Conservation (phyloP, 1,140 invertebrate species). For the Dermatophagoides farinae region DNA sequence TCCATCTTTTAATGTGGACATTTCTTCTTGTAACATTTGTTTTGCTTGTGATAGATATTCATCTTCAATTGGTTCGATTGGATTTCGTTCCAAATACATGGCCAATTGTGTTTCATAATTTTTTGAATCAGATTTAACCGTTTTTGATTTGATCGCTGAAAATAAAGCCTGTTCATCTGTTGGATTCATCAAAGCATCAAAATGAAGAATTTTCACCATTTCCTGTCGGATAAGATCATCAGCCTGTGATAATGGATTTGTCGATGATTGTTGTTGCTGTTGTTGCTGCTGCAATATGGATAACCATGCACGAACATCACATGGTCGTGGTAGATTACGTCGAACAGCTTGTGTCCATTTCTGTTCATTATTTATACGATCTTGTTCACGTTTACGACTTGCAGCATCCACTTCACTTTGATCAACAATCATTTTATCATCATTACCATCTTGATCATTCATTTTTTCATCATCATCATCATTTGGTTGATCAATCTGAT, state of each 20-base stretch:
- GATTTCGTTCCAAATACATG: constrained; percentile 56
- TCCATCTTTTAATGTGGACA: constrained; percentile 71
- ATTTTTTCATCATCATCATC: constrained; percentile 30
- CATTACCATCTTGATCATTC: constrained; percentile 31
- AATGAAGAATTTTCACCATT: constrained; percentile 86
- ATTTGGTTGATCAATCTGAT: constrained; percentile 50
- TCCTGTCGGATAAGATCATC: constrained; percentile 92
- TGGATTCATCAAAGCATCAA: constrained; percentile 44
- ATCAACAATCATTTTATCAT: constrained; percentile 39
- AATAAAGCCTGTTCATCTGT: constrained; percentile 24
- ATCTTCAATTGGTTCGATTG: constrained; percentile 47
- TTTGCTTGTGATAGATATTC: constrained; percentile 66
- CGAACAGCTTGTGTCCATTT: constrained; percentile 69
- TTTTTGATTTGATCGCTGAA: constrained; percentile 3
- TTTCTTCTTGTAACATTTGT: constrained; percentile 69
- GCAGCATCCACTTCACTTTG: constrained; percentile 72
- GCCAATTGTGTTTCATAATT: constrained; percentile 33
- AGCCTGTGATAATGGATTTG: constrained; percentile 53
- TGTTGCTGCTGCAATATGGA: too few relatives aligned
- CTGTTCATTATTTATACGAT: constrained; percentile 36
- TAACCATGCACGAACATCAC: constrained; percentile 61
- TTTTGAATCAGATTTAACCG: neutral
- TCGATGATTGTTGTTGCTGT: constrained; percentile 41
- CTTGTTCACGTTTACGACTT: constrained; percentile 35
- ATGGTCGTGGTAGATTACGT: constrained; percentile 62